Conservation (phyloP, 2,113 vertebrate species). For the Melanocharis versteri region DNA sequence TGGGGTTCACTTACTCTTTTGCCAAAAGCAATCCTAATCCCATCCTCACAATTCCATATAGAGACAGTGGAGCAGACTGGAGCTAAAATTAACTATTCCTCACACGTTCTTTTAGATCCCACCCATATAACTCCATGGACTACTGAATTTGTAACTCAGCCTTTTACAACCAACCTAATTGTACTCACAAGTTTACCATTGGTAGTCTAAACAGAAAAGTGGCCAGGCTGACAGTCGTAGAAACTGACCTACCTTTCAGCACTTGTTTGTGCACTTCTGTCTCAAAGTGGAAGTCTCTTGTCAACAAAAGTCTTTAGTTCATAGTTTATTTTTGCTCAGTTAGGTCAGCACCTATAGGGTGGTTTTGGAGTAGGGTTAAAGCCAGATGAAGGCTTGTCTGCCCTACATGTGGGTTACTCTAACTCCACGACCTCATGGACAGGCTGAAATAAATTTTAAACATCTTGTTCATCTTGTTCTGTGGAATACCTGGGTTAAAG, state of each 20-base stretch:
- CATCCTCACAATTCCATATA: background rate
- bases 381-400: background rate
- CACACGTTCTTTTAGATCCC: background rate
- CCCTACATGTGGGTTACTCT: background rate
- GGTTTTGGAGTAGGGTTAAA: background rate
- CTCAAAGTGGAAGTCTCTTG: background rate
- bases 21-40: background rate
- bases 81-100: background rate
- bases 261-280: background rate
- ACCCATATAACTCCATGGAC: background rate
- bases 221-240: background rate
- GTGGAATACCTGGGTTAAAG: background rate
- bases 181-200: background rate
- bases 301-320: background rate
- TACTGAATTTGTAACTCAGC: background rate
- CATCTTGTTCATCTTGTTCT: background rate
- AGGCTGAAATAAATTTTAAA: background rate
- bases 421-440: background rate
- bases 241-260: background rate
- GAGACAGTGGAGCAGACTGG: background rate
- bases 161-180: background rate
- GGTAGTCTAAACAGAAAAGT: background rate
- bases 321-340: background rate
- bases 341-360: background rate
- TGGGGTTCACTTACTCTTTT: background rate